Conservation (phyloP, 2,888 invertebrate species). For the Sussaba pulchella region DNA sequence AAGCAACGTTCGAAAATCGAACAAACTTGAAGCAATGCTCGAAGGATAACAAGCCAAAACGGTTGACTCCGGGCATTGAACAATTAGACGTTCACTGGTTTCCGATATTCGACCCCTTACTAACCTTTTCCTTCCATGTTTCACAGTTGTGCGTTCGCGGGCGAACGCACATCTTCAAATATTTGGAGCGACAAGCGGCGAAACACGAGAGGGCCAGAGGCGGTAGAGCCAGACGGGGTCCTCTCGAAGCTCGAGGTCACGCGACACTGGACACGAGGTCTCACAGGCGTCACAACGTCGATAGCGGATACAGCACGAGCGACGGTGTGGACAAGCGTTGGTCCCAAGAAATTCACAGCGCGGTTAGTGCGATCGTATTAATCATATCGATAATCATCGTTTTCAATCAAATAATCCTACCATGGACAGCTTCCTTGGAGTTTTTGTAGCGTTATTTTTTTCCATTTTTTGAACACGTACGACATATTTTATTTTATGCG, state of each 20-base stretch:
- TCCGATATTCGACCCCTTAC: constrained; percentile 11
- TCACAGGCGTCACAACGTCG: constrained; percentile 91
- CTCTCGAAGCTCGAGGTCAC: constrained; percentile 86
- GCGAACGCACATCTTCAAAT: constrained; percentile 97
- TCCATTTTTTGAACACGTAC: no score
- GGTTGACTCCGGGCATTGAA: not conserved
- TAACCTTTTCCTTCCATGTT: constrained; percentile 44
- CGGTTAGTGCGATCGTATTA: constrained; percentile 78
- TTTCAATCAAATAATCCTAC: constrained; percentile 42
- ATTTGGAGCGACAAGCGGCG: constrained; percentile 94
- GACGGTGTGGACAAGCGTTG: constrained; percentile 93
- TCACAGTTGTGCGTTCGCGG: constrained; percentile 95
- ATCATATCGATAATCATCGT: constrained; percentile 53
- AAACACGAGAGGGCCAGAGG: constrained; percentile 87
- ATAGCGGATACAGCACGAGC: constrained; percentile 95
- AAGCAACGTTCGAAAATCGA: not conserved
- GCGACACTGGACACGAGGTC: constrained; percentile 84
- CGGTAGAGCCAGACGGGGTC: constrained; percentile 84
- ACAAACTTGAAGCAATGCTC: no score
- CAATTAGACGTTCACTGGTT: not conserved
- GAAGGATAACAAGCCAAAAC: not conserved
- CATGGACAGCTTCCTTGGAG: constrained; percentile 25
- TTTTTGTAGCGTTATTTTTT: constrained; percentile 37
- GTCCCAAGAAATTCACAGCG: constrained; percentile 90
- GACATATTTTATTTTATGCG: no score